Evolutionary conservation across 2,113 vertebrate species (phyloP).

Genomic region (Cricetomys ansorgei): DNA sequence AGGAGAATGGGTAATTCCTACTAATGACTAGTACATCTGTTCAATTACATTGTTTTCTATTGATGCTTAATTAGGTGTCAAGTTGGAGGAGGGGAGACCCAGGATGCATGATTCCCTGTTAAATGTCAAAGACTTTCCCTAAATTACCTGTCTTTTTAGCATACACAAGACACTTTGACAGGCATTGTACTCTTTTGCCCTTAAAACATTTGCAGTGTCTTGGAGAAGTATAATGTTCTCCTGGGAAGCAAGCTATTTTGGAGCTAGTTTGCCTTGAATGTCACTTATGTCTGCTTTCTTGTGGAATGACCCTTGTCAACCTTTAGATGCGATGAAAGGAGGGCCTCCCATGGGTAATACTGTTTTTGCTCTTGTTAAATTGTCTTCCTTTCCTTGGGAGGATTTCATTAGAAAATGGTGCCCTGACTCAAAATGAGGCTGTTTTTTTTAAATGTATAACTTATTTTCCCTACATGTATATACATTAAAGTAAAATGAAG

Average conservation of each 20-base stretch:
- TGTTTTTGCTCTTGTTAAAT: conserved; percentile 27
- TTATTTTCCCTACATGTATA: not conserved
- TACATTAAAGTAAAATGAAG: not conserved
- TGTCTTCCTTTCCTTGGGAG: not conserved
- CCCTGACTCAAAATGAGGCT: not conserved
- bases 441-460: not conserved
- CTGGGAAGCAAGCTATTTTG: conserved; percentile 74
- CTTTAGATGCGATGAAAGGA: conserved; percentile 70
- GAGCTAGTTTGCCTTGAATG: conserved; percentile 81
- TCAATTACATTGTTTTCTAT: conserved; percentile 87
- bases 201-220: conserved; percentile 79
- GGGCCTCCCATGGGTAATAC: conserved; percentile 27
- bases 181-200: conserved; percentile 79
- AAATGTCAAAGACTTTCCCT: conserved; percentile 83
- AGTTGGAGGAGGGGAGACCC: conserved; percentile 77
- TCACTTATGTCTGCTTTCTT: conserved; percentile 79
- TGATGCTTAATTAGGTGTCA: conserved; percentile 88
- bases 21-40: conserved; percentile 88
- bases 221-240: conserved; percentile 59
- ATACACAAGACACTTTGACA: conserved; percentile 78
- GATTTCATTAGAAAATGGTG: conserved; percentile 44
- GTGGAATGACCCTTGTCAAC: conserved; percentile 82
- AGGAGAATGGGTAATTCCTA: conserved; percentile 86
- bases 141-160: conserved; percentile 85
- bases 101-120: conserved; percentile 70